Evolutionary conservation across 2,113 vertebrate genomes (phyloP).

Genomic region (Nettapus auritus): DNA sequence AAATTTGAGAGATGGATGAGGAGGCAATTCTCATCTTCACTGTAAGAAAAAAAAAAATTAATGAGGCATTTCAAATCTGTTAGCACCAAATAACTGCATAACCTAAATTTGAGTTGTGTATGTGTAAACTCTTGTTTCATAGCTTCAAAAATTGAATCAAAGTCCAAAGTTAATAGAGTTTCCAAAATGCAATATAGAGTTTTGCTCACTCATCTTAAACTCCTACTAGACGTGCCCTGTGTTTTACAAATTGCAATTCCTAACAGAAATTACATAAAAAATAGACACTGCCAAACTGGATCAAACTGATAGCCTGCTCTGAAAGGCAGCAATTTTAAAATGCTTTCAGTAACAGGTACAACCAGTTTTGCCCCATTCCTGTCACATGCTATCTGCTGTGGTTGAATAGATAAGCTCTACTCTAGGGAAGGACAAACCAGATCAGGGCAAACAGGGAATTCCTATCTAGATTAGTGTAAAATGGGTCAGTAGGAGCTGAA

Average conservation of each 20-base stretch:
- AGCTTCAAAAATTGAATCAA: not conserved
- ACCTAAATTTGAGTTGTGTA: not conserved
- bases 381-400: not conserved
- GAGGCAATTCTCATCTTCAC: not conserved
- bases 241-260: not conserved
- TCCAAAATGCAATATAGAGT: not conserved
- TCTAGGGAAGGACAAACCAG: not conserved
- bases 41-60: not conserved
- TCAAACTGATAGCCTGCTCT: not conserved
- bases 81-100: not conserved
- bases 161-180: not conserved
- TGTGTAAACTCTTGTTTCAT: rapidly evolving
- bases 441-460: not conserved
- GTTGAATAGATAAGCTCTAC: slow-evolving; percentile 19
- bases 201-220: not conserved
- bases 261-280: not conserved
- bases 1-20: not conserved
- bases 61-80: not conserved
- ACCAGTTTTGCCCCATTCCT: slow-evolving; percentile 40
- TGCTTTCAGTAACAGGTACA: slow-evolving; percentile 21
- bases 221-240: not conserved
- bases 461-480: slow-evolving; percentile 8
- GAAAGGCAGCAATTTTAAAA: not conserved
- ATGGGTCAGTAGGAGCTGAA: not conserved
- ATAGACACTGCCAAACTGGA: not conserved